phyloP scores from a whole-genome alignment of 1,140 invertebrate genomes.

The Aleiodes sp. region DNA sequence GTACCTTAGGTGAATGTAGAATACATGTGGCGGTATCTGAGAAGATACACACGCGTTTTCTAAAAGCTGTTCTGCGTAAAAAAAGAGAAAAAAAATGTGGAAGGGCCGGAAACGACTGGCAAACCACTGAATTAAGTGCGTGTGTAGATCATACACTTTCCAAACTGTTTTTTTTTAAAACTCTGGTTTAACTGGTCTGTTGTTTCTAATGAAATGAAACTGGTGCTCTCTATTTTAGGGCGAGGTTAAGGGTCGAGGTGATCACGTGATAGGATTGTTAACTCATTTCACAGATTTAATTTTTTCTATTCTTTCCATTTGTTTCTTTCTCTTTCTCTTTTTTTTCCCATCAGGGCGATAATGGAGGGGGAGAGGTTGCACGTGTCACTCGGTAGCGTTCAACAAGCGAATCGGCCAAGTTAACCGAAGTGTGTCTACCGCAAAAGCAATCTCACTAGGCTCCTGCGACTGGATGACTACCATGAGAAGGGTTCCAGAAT shows the following conservation, averaged over 20 bases:
- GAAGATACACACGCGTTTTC: background rate
- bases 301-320: background rate
- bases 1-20: too few species aligned
- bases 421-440: constrained; percentile 27
- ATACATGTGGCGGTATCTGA: too few species aligned
- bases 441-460: constrained; percentile 27
- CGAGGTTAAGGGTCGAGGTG: background rate
- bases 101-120: background rate
- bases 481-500: background rate
- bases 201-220: background rate
- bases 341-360: background rate
- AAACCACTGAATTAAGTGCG: background rate
- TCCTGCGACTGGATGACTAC: constrained; percentile 17
- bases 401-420: constrained; percentile 28
- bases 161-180: background rate
- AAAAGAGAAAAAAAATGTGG: background rate
- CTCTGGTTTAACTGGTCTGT: background rate
- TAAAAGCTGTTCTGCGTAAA: background rate
- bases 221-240: background rate
- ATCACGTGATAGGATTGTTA: background rate
- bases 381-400: constrained; percentile 29
- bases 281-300: background rate
- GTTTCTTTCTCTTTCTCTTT: background rate
- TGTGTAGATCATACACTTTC: background rate
- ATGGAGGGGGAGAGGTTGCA: background rate